phyloP scores from a whole-genome alignment of 2,888 invertebrate species.

The Cheiracanthium punctorium region DNA sequence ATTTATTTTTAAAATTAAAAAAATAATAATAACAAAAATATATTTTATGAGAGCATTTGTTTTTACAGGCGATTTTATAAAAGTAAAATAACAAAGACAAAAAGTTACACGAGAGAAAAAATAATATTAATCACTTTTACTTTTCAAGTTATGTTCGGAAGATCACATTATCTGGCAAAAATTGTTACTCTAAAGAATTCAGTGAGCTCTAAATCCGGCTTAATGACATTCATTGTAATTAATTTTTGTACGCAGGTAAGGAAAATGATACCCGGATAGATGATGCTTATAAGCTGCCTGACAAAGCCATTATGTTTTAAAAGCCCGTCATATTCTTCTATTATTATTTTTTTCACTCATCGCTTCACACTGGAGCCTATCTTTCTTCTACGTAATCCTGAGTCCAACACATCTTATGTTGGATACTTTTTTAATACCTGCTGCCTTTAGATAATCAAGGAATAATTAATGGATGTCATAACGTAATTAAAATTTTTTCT shows the following conservation, averaged over 20 bases:
- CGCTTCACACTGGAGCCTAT: background rate
- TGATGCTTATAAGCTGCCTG: background rate
- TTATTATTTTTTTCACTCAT: background rate
- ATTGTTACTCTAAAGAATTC: too few relatives aligned
- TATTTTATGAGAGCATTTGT: too few relatives aligned
- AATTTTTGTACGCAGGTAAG: background rate
- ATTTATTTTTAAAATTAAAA: too few relatives aligned
- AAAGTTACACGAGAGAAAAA: too few relatives aligned
- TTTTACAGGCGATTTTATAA: too few relatives aligned
- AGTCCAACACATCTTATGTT: background rate
- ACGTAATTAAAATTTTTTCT: constrained; percentile 5
- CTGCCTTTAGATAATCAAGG: background rate
- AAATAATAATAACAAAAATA: too few relatives aligned
- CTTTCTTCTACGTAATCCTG: background rate
- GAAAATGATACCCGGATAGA: background rate
- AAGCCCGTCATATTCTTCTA: background rate
- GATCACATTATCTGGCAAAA: too few relatives aligned
- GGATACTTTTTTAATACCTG: background rate
- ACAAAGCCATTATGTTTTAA: background rate
- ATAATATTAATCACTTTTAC: too few relatives aligned
- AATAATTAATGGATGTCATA: background rate
- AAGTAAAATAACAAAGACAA: too few relatives aligned
- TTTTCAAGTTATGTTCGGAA: too few relatives aligned
- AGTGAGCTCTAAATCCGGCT: background rate
- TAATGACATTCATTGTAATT: background rate